Evolutionary conservation across 2,888 invertebrate species (phyloP), one percentile per base, ranked within the genome.

Genomic region (Tachystola acroxantha): DNA sequence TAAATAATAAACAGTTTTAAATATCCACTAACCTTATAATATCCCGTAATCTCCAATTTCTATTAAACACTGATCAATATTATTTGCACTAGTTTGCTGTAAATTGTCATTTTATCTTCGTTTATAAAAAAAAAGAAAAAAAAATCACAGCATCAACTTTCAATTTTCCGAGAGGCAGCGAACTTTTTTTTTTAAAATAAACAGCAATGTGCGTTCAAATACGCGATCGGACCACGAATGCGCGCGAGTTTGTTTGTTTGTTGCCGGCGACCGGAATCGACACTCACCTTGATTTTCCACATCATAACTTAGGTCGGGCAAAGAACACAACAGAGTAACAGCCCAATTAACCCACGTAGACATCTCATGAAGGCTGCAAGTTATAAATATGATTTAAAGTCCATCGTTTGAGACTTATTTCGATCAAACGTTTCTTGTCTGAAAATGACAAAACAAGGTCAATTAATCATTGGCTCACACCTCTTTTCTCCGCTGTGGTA

Each of bases 71-170:
- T 75, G 40, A 86, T 70, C 49, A 87, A 65, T 51, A 87, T 85
- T 36, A 86, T 87, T 57, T 87, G 86, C 42, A 87, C 86, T 39
- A 87, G 73, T 74, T 85, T 87, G 56, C 86, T 82, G 64, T 86
- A 86, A 46, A 87, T 77, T 9, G 86, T 86, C 86, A 87, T 87
- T 25, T 25, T 16, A 16, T 16, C 6, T 12, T 28, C 28, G 3
- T 13, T 12, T 22, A 20, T 6, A 26, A 35, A 11, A 10, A 14
- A 19, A 30, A 14, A 10, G 31, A 38, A 34, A 42, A 42, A 37
- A 36, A 36, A 43, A 4, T 25, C 16, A 16, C 16, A 16, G 16
- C 16, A 16, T 16, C n/a, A n/a, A 16, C 16, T 3, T 16, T 16
- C 16, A 16, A 3, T 16, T 4, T 16, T n/a, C n/a, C n/a, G n/a